These are phyloP conservation scores for Charina bottae DNA, from an alignment of 2,113 vertebrate species.

Conservation along the genomic window DNA sequence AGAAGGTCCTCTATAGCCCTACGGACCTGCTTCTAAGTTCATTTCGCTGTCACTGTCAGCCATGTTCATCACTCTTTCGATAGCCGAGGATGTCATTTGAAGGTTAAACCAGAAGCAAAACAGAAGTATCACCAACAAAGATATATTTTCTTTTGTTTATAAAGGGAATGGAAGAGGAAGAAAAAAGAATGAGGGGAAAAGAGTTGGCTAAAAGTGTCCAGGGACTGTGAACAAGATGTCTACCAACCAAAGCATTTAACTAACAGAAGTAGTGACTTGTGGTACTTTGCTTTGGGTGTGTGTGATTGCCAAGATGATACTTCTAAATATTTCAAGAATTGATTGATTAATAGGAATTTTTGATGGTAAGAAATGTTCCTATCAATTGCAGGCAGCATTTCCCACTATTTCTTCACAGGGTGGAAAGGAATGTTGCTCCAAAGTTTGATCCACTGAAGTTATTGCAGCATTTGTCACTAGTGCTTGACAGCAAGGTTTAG, in stretches of 20 bases:
- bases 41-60: slow-evolving; percentile 69
- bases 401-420: not conserved
- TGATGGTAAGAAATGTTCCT: not conserved
- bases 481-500: not conserved
- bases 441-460: slow-evolving; percentile 4
- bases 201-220: slow-evolving; percentile 5
- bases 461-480: slow-evolving; percentile 7
- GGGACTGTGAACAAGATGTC: not conserved
- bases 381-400: not conserved
- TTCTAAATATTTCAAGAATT: not conserved
- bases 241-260: not conserved
- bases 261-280: not conserved
- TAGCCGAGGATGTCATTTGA: slow-evolving; percentile 62
- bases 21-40: slow-evolving; percentile 74
- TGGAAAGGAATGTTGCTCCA: not conserved
- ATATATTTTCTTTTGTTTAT: slow-evolving; percentile 62
- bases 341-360: not conserved
- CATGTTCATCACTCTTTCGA: slow-evolving; percentile 64
- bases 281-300: not conserved
- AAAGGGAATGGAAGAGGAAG: not conserved
- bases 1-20: slow-evolving; percentile 75
- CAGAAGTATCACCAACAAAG: slow-evolving; percentile 60
- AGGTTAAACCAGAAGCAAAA: slow-evolving; percentile 63
- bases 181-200: slow-evolving; percentile 29
- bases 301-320: not conserved